Base-by-base conservation (phyloP, 2,888 invertebrate genomes). In the Drosophila pegasa region DNA sequence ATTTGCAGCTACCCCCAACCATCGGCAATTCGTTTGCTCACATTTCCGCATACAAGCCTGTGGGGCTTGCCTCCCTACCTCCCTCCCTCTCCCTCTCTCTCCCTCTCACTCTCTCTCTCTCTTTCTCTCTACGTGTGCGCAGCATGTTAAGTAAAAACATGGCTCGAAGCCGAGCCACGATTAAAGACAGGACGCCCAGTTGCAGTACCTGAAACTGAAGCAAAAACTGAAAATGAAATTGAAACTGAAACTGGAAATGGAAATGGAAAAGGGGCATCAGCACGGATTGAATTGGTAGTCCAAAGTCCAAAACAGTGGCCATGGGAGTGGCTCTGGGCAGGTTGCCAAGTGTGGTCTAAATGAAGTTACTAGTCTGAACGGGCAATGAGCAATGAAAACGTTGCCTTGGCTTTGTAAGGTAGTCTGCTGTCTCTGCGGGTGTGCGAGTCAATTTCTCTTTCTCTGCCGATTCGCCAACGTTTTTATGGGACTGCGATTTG, bases 291-390 rank as follows among this genome's bases (percentile, higher is more conserved):
- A 22, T 22, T 22, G 35, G n/a, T 20, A 50, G 33, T 25, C 47
- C 7, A 35, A 9, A 35, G 43, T 16, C 43, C 43, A n/a, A 16
- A 43, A 9, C 43, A 18, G 18, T 37, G 18, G 31, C 7, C 12
- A 22, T 9, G 22, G 22, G 31, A 4, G 52, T 40, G 29, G 22
- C 40, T 31, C 41, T 31, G 16, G 31, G 41, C 22, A 31, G 18
- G 14, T 12, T 18, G 43, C 33, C 55, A 43, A 43, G 33, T 43
- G 33, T 25, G 59, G 75, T 68, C 81, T 57, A 78, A 81, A 80
- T 80, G 61, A 85, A 80, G 78, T 84, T 84, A 59, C 59, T 55
- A 47, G 63, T 58, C 35, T 62, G 70, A 55, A 64, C 69, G 62
- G 51, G 33, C 62, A 67, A 62, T 67, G 63, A 57, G 67, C 56